Conservation (phyloP, 2,113 vertebrate genomes). For the Pteropus alecto region DNA sequence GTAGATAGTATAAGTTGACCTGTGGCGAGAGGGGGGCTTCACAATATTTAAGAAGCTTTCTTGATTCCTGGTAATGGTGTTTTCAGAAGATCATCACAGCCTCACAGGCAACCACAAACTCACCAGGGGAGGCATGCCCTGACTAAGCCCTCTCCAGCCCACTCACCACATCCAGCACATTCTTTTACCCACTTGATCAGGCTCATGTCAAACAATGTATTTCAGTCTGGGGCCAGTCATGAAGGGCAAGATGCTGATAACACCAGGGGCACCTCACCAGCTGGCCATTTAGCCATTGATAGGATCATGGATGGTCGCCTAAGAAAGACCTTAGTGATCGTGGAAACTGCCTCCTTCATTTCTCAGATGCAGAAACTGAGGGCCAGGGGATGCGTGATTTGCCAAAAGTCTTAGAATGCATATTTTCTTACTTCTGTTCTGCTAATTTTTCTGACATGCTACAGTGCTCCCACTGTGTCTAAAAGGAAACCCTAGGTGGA, state of each 20-base stretch:
- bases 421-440: neutral
- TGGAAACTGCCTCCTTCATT: neutral
- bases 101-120: neutral
- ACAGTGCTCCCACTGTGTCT: rapidly evolving
- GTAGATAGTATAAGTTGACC: neutral
- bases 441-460: neutral
- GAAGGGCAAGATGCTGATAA: neutral
- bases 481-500: neutral
- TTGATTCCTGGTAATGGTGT: neutral
- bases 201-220: too few relatives aligned
- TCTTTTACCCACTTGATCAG: too few relatives aligned
- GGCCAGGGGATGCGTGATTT: neutral
- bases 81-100: neutral
- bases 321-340: neutral
- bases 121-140: too few relatives aligned
- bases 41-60: neutral
- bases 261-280: neutral
- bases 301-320: neutral
- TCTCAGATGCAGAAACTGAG: neutral
- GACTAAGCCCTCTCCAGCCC: too few relatives aligned
- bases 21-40: neutral
- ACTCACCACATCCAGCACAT: neutral
- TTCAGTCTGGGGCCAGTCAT: neutral
- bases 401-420: neutral
- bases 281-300: neutral